Evolutionary conservation across 2,888 invertebrate species (phyloP).

Genomic region (Spisula subtruncata): DNA sequence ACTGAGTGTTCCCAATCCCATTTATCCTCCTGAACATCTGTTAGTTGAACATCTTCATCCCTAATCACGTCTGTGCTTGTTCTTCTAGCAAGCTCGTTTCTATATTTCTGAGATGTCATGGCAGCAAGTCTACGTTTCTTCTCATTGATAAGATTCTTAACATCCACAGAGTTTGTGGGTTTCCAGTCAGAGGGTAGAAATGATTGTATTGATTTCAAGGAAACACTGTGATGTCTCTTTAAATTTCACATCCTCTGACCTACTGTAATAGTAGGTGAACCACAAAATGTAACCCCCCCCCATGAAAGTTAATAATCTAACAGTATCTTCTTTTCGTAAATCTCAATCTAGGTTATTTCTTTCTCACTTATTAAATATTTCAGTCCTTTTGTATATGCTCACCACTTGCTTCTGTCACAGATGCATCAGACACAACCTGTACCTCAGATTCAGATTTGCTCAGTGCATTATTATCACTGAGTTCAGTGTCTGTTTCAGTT

Average conservation of each 20-base stretch:
- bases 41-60: constrained; percentile 38
- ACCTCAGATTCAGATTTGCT: neutral
- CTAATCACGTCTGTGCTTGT: constrained; percentile 60
- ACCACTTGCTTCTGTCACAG: neutral
- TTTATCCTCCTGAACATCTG: neutral
- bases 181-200: constrained; percentile 68
- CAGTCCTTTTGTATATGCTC: neutral
- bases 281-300: too few species aligned
- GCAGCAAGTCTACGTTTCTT: constrained; percentile 65
- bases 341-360: neutral
- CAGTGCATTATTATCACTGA: neutral
- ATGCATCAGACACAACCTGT: neutral
- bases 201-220: too few species aligned
- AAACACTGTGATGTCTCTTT: too few species aligned
- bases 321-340: neutral
- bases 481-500: neutral
- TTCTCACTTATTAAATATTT: neutral
- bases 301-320: too few species aligned
- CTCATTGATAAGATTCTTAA: constrained; percentile 68
- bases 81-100: constrained; percentile 57
- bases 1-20: neutral
- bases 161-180: constrained; percentile 48
- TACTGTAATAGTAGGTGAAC: too few species aligned
- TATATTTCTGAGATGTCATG: constrained; percentile 62
- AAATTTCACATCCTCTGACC: neutral